phyloP scores from a whole-genome alignment of 2,797 vertebrate species.

The Hoplostethus atlanticus region DNA sequence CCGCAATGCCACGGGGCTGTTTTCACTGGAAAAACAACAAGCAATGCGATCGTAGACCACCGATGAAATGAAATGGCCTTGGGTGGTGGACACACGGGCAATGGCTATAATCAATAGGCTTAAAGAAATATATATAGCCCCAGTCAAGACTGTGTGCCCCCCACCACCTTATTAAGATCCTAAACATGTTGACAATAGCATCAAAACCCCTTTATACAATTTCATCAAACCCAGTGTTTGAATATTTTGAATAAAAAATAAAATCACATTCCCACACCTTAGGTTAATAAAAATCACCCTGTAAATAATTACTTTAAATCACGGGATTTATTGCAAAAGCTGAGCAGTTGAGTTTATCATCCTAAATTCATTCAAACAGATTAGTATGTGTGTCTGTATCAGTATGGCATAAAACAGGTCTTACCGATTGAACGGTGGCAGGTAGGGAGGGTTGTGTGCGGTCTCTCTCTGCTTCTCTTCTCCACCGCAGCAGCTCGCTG shows the following conservation, averaged over 20 bases:
- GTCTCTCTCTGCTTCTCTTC: slow-evolving; percentile 65
- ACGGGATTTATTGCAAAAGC: neutral
- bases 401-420: slow-evolving; percentile 41
- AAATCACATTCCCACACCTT: slow-evolving; percentile 33
- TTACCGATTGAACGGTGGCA: slow-evolving; percentile 67
- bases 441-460: slow-evolving; percentile 37
- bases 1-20: slow-evolving; percentile 39
- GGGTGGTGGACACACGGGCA: slow-evolving; percentile 48
- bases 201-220: neutral
- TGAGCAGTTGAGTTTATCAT: neutral
- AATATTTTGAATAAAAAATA: neutral
- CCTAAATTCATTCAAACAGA: neutral
- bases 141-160: slow-evolving; percentile 32
- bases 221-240: neutral
- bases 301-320: neutral
- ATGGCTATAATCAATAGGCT: slow-evolving; percentile 51
- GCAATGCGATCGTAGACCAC: slow-evolving; percentile 14
- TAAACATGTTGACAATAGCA: slow-evolving; percentile 71
- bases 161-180: slow-evolving; percentile 45
- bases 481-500: slow-evolving; percentile 66
- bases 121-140: slow-evolving; percentile 46
- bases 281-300: slow-evolving; percentile 6
- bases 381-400: neutral
- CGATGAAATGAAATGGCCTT: slow-evolving; percentile 29
- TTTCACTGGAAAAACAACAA: slow-evolving; percentile 11